Evolutionary conservation across 2,888 invertebrate genomes (phyloP).

Genomic region (Tricholauxania praeusta): DNA sequence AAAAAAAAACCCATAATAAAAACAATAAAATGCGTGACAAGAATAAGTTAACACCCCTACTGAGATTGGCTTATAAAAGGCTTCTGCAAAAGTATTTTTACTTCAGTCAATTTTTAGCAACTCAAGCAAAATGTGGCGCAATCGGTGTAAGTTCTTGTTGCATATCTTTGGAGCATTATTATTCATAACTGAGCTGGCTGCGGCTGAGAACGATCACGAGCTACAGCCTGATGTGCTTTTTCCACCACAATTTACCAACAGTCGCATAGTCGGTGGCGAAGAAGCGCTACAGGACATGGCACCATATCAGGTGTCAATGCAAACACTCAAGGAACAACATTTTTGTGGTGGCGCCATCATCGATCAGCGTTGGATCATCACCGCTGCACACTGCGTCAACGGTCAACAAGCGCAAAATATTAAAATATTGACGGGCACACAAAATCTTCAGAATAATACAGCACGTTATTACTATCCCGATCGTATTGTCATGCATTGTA

Average conservation of each 20-base stretch:
- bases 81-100: not conserved
- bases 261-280: slow-evolving; percentile 61
- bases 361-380: slow-evolving; percentile 59
- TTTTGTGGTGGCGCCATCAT: slow-evolving; percentile 66
- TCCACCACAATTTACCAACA: slow-evolving; percentile 53
- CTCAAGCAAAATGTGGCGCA: not conserved
- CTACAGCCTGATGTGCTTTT: slow-evolving; percentile 48
- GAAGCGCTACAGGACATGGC: slow-evolving; percentile 58
- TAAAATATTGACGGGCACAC: slow-evolving; percentile 60
- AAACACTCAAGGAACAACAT: slow-evolving; percentile 54
- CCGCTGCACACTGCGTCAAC: slow-evolving; percentile 64
- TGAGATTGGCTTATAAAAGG: slow-evolving; percentile 9
- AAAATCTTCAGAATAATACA: slow-evolving; percentile 54
- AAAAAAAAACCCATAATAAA: not conserved
- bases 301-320: slow-evolving; percentile 65
- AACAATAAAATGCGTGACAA: slow-evolving; percentile 10
- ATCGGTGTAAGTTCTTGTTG: not conserved
- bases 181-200: slow-evolving; percentile 20
- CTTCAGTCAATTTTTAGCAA: not conserved
- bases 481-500: slow-evolving; percentile 57
- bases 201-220: not conserved
- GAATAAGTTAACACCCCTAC: not conserved
- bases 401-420: slow-evolving; percentile 50
- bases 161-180: not conserved
- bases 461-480: slow-evolving; percentile 56